Evolutionary conservation across 1,140 invertebrate species (phyloP).

Genomic region (Agraylea sexmaculata): DNA sequence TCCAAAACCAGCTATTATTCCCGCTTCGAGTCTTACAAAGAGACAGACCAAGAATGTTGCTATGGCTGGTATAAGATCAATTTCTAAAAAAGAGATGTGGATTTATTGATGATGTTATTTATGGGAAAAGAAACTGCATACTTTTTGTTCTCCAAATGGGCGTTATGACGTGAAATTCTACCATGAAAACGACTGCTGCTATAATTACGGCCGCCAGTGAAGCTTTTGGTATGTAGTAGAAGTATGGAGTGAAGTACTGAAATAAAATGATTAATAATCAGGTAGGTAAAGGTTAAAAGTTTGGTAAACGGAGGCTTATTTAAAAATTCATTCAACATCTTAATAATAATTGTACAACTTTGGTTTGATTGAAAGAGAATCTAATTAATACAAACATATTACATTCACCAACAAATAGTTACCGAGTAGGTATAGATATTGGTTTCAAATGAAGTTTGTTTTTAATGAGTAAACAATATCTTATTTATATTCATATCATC

Average conservation of each 20-base stretch:
- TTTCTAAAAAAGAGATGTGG: constrained; percentile 45
- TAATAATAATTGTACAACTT: too few species aligned
- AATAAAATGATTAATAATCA: constrained; percentile 33
- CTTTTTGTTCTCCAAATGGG: constrained; percentile 77
- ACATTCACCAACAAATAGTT: too few species aligned
- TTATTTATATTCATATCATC: too few species aligned
- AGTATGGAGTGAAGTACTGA: constrained; percentile 65
- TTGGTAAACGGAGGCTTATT: too few species aligned
- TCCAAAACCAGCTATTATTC: constrained; percentile 69
- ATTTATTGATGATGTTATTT: neutral
- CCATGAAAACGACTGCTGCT: constrained; percentile 74
- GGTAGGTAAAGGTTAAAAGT: too few species aligned
- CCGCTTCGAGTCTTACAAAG: constrained; percentile 68
- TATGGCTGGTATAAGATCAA: constrained; percentile 64
- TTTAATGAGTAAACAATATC: too few species aligned
- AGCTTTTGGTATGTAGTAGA: constrained; percentile 66
- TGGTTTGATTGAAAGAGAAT: too few species aligned
- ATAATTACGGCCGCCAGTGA: constrained; percentile 70
- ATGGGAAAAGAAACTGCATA: constrained; percentile 41
- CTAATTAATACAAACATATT: too few species aligned
- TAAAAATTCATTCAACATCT: too few species aligned
- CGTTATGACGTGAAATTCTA: constrained; percentile 62
- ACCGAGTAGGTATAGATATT: too few species aligned
- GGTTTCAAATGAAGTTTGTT: too few species aligned
- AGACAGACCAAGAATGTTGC: constrained; percentile 67